Percentiles rank a stretch among this genome's conserved stretches.
phyloP scores from a whole-genome alignment of 92 coral and sea anemone species.

The Epizoanthus fatuus region DNA sequence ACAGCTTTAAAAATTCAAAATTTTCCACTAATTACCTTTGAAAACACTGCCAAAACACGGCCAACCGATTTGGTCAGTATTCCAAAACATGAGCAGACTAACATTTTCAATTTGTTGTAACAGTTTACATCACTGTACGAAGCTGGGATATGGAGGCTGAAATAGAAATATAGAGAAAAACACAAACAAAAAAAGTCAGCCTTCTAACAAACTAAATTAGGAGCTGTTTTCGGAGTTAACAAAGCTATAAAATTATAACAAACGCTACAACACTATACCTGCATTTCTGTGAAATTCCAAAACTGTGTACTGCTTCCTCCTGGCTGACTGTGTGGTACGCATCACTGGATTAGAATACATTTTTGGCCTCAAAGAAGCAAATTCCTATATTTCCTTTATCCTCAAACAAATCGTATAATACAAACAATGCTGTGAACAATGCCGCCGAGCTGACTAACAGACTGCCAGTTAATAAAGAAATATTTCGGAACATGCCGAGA shows the following conservation, averaged over 20 bases:
- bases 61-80: too few relatives aligned
- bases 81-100: too few relatives aligned
- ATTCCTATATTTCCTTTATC: neutral
- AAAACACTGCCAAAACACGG: too few relatives aligned
- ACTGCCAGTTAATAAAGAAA: constrained; percentile 3
- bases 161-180: too few relatives aligned
- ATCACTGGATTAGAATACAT: neutral
- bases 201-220: neutral
- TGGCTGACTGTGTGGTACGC: neutral
- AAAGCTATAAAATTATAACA: neutral
- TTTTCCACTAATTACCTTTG: too few relatives aligned
- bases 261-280: constrained; percentile 8
- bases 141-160: too few relatives aligned
- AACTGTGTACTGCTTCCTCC: constrained; percentile 9
- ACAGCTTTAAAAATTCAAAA: too few relatives aligned
- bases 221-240: neutral
- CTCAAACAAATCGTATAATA: neutral
- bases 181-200: neutral
- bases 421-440: constrained; percentile 1
- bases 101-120: too few relatives aligned
- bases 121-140: too few relatives aligned
- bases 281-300: constrained; percentile 44
- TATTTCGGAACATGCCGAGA: neutral
- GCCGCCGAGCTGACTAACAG: neutral
- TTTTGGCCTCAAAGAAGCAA: neutral